Conservation (phyloP, 2,113 vertebrate species). For the Chamaea fasciata region DNA sequence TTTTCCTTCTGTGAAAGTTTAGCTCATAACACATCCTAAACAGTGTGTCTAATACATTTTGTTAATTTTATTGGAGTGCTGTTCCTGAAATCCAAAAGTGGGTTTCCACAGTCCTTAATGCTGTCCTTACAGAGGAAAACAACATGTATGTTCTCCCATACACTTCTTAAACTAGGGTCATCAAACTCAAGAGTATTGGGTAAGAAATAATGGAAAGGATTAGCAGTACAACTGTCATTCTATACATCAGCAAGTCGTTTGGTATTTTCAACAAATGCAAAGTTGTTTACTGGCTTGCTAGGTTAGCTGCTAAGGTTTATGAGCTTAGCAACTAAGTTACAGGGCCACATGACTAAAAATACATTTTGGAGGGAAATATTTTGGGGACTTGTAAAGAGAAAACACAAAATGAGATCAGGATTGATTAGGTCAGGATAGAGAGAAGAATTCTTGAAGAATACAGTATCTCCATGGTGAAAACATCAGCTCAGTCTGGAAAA, state of each 20-base stretch:
- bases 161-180: not conserved
- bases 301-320: not conserved
- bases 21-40: not conserved
- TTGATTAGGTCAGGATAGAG: not conserved
- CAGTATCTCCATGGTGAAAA: not conserved
- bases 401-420: not conserved
- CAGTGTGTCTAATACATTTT: not conserved
- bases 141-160: rapidly evolving
- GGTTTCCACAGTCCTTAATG: not conserved
- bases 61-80: not conserved
- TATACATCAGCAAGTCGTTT: not conserved
- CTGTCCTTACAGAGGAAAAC: not conserved
- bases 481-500: not conserved
- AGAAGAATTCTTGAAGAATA: not conserved
- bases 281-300: not conserved
- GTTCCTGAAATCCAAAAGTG: not conserved
- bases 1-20: not conserved
- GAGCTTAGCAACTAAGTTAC: not conserved
- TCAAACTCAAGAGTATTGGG: not conserved
- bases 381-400: not conserved
- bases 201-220: not conserved
- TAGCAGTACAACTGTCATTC: not conserved
- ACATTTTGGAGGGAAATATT: not conserved
- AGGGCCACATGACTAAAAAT: not conserved
- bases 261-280: not conserved